phyloP scores from a whole-genome alignment of 2,888 invertebrate species.

The Calliphora vomitoria region DNA sequence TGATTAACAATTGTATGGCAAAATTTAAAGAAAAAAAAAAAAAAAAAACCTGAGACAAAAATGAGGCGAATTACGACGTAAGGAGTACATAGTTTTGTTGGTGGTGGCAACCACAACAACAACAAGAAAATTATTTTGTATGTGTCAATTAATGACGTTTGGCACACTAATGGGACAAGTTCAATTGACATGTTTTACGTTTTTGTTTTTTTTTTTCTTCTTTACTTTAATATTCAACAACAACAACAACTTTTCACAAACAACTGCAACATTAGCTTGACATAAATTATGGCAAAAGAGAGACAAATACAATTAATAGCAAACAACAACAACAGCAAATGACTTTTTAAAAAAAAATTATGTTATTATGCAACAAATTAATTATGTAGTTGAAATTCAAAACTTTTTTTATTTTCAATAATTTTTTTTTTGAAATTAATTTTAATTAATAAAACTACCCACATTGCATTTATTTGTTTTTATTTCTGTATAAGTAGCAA shows the following conservation, averaged over 20 bases:
- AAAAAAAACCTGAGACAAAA: constrained; percentile 30
- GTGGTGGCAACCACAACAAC: neutral
- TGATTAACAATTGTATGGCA: constrained; percentile 51
- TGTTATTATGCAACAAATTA: constrained; percentile 51
- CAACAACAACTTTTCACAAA: neutral
- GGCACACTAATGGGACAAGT: constrained; percentile 74
- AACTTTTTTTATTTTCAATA: constrained; percentile 13
- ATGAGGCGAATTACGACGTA: constrained; percentile 56
- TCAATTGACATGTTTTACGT: constrained; percentile 72
- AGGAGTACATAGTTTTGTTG: neutral
- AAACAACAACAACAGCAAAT: constrained; percentile 11
- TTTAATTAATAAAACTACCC: constrained; percentile 32
- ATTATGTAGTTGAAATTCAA: constrained; percentile 31
- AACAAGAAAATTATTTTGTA: constrained; percentile 50
- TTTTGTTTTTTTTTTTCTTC: constrained; percentile 11
- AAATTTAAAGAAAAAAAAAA: constrained; percentile 10
- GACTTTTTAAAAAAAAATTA: constrained; percentile 10
- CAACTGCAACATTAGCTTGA: constrained; percentile 33
- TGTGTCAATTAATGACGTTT: constrained; percentile 73
- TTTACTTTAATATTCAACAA: neutral
- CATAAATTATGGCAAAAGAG: constrained; percentile 51
- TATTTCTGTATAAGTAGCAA: neutral
- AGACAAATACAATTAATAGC: constrained; percentile 6
- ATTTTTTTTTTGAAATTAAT: neutral
- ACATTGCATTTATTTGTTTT: constrained; percentile 1